Percentiles rank a stretch among this genome's conserved stretches.
phyloP scores from a whole-genome alignment of 2,888 invertebrate genomes.

The Heliconius erato region DNA sequence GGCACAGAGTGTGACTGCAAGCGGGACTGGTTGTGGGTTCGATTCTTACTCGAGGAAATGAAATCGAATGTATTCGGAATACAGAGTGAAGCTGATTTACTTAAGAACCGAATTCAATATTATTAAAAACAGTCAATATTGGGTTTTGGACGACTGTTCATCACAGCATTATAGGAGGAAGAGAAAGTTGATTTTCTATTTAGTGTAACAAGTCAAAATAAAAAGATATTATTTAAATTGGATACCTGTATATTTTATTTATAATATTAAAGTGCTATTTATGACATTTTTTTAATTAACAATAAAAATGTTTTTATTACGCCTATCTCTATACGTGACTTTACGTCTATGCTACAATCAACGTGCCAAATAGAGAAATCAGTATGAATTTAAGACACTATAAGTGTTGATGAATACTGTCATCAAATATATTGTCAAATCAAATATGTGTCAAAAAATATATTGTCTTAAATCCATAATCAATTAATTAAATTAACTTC shows the following conservation, averaged over 20 bases:
- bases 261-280: neutral
- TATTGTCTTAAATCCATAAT: too few species aligned
- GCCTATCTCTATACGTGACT: conserved; percentile 19
- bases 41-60: too few species aligned
- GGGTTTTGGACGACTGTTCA: neutral
- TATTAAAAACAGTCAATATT: conserved; percentile 26
- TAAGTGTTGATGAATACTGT: conserved; percentile 17
- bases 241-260: neutral
- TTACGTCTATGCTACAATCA: neutral
- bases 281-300: neutral
- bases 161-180: neutral
- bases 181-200: conserved; percentile 39
- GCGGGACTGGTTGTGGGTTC: too few species aligned
- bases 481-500: too few species aligned
- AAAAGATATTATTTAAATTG: neutral
- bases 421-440: neutral
- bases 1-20: too few species aligned
- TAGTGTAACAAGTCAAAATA: conserved; percentile 7
- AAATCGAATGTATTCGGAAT: too few species aligned
- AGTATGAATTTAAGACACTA: neutral
- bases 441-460: too few species aligned
- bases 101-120: conserved; percentile 39
- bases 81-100: neutral
- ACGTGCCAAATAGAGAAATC: conserved; percentile 23
- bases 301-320: neutral